Evolutionary conservation across 2,113 vertebrate genomes (phyloP), one percentile per base, ranked within the genome.

Genomic region (Eulemur macaco): DNA sequence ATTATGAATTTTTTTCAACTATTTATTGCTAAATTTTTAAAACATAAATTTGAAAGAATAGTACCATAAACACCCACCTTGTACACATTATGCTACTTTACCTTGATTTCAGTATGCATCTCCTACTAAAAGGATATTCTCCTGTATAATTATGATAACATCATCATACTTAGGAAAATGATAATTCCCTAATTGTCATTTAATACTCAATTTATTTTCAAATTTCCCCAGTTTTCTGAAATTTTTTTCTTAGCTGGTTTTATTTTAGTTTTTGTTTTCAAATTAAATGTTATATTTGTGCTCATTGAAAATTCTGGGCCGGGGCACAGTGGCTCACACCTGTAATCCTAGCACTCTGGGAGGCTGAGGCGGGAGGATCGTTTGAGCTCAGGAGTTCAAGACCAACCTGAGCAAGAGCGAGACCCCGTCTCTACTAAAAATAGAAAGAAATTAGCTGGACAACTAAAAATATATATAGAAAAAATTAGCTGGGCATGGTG

Each of bases 141-240:
- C 20, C 47, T 83, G 0, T n/a, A 52, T 31, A 58, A 84, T 77
- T 13, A 78, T 21, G 11, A 73, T 60, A 52, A 0, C 7, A 7
- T 34, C 39, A 25, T 63, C 64, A 69, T 37, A 82, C 17, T 14
- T 31, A 42, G 68, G 34, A 77, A 83, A 90, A 50, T 27, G 23
- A 27, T 45, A 54, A 81, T 89, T 50, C 50, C 37, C 50, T 31
- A 45, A 45, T 52, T 71, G 17, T 21, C 25, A 81, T 86, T 39
- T 58, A 23, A 93, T 15, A 73, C 0, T 1, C 68, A 69, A 42
- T 58, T 15, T 91, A 34, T 29, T 92, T 86, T 52, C 39, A 77
- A 42, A 77, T 94, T 94, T 89, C 34, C 25, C 47, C 14, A 82
- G 58, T 92, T 89, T 89, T 92, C 34, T 94, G 29, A 78, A 94